Evolutionary conservation across 2,113 vertebrate species (phyloP).

Genomic region (Colaptes auratus): DNA sequence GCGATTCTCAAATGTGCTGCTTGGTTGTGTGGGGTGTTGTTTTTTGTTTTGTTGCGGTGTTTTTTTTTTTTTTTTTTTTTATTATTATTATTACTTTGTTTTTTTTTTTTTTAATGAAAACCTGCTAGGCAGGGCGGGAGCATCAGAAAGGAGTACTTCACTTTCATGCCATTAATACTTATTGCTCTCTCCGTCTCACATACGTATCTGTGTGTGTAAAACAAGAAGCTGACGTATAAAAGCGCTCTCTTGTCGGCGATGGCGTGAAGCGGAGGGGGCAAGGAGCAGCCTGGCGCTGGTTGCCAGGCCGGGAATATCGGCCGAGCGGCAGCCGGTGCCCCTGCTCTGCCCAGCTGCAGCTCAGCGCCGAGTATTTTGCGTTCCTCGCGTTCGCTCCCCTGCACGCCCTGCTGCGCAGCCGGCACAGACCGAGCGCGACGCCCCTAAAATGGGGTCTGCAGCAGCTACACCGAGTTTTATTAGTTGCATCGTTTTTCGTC

Average conservation of each 20-base stretch:
- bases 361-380: background rate
- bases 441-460: background rate
- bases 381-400: background rate
- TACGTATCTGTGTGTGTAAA: background rate
- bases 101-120: background rate
- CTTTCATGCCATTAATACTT: slow-evolving; percentile 40
- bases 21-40: too few species aligned
- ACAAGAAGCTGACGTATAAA: background rate
- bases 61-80: background rate
- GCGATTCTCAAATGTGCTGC: slow-evolving; percentile 65
- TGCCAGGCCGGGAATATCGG: background rate
- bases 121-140: background rate
- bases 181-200: slow-evolving; percentile 4
- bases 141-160: background rate
- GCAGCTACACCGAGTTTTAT: slow-evolving; percentile 4
- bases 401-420: background rate
- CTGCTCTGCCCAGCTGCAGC: background rate
- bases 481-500: slow-evolving; percentile 13
- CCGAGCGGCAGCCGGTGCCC: background rate
- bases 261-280: background rate
- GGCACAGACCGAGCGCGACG: background rate
- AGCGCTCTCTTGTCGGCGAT: background rate
- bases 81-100: background rate
- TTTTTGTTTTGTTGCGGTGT: too few species aligned
- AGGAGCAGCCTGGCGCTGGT: background rate